phyloP scores from a whole-genome alignment of 92 coral and sea anemone species.

The Paramuricea clavata region DNA sequence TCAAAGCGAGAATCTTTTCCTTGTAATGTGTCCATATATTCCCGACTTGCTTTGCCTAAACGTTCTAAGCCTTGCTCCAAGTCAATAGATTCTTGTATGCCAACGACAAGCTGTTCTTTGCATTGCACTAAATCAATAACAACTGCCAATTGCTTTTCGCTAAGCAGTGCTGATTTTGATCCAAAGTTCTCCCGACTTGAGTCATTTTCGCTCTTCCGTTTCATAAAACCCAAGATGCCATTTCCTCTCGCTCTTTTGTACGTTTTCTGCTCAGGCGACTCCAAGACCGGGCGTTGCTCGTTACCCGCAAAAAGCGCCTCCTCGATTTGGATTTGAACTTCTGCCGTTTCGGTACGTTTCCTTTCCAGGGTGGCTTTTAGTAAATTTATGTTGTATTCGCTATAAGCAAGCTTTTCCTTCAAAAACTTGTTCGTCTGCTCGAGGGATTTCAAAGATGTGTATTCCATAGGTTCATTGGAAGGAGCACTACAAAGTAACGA shows the following conservation, averaged over 20 bases:
- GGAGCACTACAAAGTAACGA: neutral
- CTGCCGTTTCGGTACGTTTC: neutral
- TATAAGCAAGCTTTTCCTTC: slow-evolving; percentile 1
- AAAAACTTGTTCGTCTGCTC: neutral
- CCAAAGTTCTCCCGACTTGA: neutral
- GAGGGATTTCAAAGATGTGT: slow-evolving; percentile 4
- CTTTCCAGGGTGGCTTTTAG: neutral
- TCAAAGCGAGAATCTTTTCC: neutral
- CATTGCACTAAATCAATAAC: slow-evolving; percentile 29
- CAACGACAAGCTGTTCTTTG: slow-evolving; percentile 16
- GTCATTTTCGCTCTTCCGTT: neutral
- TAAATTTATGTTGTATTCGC: neutral
- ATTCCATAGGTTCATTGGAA: neutral
- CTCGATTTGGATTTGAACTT: neutral
- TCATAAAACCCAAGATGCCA: neutral
- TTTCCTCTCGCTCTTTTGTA: slow-evolving; percentile 17
- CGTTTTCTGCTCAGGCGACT: slow-evolving; percentile 14
- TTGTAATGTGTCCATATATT: neutral
- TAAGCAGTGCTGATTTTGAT: neutral
- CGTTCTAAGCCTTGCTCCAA: neutral
- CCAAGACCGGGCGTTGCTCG: neutral
- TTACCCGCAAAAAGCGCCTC: neutral
- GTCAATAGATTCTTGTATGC: slow-evolving; percentile 13
- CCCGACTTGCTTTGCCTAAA: neutral
- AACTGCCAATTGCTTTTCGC: slow-evolving; percentile 24